Percentiles rank a stretch among this genome's conserved stretches.
These are phyloP conservation scores for Microcaecilia unicolor DNA, from an alignment of 2,797 vertebrate species.

Conservation along the genomic window DNA sequence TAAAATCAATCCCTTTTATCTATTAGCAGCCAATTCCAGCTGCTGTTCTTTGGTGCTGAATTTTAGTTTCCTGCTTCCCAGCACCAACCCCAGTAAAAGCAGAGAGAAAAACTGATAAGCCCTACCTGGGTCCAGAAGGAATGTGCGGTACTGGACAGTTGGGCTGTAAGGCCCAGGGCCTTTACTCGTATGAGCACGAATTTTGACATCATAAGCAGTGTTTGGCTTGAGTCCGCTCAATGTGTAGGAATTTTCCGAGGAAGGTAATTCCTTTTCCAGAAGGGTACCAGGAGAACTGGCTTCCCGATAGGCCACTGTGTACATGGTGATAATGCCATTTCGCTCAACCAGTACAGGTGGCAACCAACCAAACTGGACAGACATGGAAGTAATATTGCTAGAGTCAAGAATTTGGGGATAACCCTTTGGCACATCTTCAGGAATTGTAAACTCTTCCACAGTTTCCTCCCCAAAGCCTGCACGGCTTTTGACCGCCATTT, in stretches of 20 bases:
- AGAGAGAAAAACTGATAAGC: constrained; percentile 64
- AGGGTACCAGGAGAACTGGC: constrained; percentile 53
- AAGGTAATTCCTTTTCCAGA: constrained; percentile 73
- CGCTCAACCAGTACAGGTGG: constrained; percentile 86
- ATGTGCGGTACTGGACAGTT: constrained; percentile 89
- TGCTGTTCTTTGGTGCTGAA: constrained; percentile 17
- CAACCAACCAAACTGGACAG: constrained; percentile 85
- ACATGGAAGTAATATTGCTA: constrained; percentile 76
- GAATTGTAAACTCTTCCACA: constrained; percentile 63
- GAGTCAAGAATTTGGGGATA: constrained; percentile 82
- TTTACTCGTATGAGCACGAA: constrained; percentile 94
- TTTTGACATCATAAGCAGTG: constrained; percentile 91
- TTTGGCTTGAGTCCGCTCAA: constrained; percentile 90
- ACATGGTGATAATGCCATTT: constrained; percentile 83
- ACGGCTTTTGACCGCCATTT: constrained; percentile 80
- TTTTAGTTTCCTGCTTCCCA: constrained; percentile 44
- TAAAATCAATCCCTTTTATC: constrained; percentile 34
- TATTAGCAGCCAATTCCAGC: constrained; percentile 37
- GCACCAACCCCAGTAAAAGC: constrained; percentile 39
- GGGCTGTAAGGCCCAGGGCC: constrained; percentile 97
- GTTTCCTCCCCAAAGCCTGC: constrained; percentile 88
- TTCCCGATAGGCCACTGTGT: constrained; percentile 88
- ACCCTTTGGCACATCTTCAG: constrained; percentile 80
- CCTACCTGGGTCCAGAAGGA: constrained; percentile 93
- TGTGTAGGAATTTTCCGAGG: constrained; percentile 72